These are phyloP conservation scores for Cephus nigrinus DNA, from an alignment of 2,888 invertebrate genomes.

Conservation along the genomic window DNA sequence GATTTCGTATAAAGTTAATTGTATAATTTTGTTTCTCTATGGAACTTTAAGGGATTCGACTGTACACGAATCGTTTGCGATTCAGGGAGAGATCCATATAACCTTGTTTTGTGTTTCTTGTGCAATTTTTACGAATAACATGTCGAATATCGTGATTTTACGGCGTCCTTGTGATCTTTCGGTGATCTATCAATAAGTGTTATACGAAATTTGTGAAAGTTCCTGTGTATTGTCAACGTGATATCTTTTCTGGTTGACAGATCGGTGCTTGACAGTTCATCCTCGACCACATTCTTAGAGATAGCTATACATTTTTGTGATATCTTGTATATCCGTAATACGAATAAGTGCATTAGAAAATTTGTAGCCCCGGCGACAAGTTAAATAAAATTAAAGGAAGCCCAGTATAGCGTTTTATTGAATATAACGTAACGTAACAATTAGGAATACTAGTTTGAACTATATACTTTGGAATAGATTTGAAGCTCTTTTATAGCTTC, in stretches of 20 bases:
- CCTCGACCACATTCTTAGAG: conserved; percentile 10
- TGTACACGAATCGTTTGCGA: conserved; percentile 10
- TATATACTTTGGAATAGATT: conserved; percentile 3
- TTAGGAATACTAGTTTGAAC: not conserved
- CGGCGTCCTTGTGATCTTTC: not conserved
- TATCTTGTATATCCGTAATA: not conserved
- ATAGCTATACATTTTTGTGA: conserved; percentile 6
- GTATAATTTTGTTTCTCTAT: not conserved
- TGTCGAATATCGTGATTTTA: not conserved
- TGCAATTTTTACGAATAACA: conserved; percentile 3
- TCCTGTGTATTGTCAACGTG: not conserved
- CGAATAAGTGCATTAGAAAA: not conserved
- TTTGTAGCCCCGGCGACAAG: not conserved
- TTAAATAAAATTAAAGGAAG: not conserved
- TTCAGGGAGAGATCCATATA: conserved; percentile 42
- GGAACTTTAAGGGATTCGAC: not conserved
- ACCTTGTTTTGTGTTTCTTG: conserved; percentile 30
- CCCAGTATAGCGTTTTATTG: not conserved
- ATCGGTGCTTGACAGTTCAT: conserved; percentile 18
- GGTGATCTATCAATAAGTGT: not conserved
- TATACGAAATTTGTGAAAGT: not conserved
- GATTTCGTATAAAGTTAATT: not conserved
- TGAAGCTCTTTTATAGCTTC: not conserved
- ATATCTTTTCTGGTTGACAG: conserved; percentile 9
- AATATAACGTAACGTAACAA: not conserved